Base-by-base conservation (phyloP, 1,140 invertebrate genomes). In the Ooceraea biroi region DNA sequence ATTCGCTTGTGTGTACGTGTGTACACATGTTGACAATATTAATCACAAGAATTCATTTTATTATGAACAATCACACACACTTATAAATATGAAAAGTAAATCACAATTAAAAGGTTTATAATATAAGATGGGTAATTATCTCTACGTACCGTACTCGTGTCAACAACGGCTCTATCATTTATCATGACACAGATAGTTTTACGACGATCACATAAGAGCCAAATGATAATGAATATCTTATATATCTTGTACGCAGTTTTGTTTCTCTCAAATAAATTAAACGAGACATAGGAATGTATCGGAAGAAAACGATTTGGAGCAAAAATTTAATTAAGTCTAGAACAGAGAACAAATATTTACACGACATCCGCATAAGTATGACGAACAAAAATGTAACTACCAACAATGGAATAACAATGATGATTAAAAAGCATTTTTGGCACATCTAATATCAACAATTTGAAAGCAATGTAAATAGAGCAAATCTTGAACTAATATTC, bases 241-340 rank as follows among this genome's bases (percentile, higher is more conserved):
- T 50, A 78, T 60, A 90, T 86, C 90, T 87, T 92, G 7, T 36
- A 36, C 7, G 36, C 36, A 36, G 36, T 36, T 36, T 36, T 36
- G 36, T 36, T 91, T 78, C 82, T 84, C 84, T 90, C 88, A 86
- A 89, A 89, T 91, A 89, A 88, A 82, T 88, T 86, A 88, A 80
- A 85, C 80, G 77, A 88, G 58, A 82, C 52, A 83, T 61, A 90
- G 92, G 91, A 92, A 93, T 93, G 92, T 93, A 58, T 85, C 69
- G 71, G 57, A 84, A 85, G 82, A 87, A 87, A 90, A 88, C 78
- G 71, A 85, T 68, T 48, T 82, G 44, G 27, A 85, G 41, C 30
- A 65, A 25, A 82, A 50, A 78, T 65, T 73, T 76, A 65, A 55
- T 73, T 76, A 65, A 55, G 19, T 82, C 41, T 57, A 61, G n/a